Evolutionary conservation across 2,888 invertebrate genomes (phyloP).

Genomic region (Hymenopus coronatus): DNA sequence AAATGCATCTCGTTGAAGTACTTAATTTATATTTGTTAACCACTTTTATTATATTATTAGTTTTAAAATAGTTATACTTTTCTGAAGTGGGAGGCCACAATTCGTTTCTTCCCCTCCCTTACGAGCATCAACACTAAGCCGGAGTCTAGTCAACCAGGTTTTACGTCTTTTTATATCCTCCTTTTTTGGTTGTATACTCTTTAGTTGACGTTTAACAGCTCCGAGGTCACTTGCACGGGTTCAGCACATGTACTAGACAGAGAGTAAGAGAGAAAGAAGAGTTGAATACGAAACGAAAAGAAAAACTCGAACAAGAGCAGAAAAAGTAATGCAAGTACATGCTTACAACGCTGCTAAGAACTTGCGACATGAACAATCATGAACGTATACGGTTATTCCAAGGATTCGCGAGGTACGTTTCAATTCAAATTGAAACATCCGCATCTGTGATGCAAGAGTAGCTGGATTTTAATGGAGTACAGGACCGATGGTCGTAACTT

Average conservation of each 20-base stretch:
- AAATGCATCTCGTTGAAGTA: too few relatives aligned
- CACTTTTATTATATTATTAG: too few relatives aligned
- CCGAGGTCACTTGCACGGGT: neutral
- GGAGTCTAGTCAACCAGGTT: neutral
- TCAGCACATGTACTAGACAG: neutral
- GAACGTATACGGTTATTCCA: neutral
- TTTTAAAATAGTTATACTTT: too few relatives aligned
- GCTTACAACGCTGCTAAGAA: neutral
- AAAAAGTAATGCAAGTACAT: neutral
- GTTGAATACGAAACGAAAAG: neutral
- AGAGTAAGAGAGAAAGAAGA: neutral
- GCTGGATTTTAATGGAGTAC: neutral
- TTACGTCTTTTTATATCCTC: neutral
- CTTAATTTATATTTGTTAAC: too few relatives aligned
- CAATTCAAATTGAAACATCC: slow-evolving; percentile 1
- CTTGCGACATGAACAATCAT: neutral
- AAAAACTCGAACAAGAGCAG: neutral
- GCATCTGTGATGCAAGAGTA: neutral
- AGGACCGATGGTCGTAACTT: neutral
- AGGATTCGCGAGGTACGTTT: neutral
- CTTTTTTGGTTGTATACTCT: neutral
- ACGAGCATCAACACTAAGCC: neutral
- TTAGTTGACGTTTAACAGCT: neutral
- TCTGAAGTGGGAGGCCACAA: too few relatives aligned
- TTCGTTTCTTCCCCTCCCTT: too few relatives aligned